Conservation (phyloP, 2,797 vertebrate species). For the Oophaga sylvatica region DNA sequence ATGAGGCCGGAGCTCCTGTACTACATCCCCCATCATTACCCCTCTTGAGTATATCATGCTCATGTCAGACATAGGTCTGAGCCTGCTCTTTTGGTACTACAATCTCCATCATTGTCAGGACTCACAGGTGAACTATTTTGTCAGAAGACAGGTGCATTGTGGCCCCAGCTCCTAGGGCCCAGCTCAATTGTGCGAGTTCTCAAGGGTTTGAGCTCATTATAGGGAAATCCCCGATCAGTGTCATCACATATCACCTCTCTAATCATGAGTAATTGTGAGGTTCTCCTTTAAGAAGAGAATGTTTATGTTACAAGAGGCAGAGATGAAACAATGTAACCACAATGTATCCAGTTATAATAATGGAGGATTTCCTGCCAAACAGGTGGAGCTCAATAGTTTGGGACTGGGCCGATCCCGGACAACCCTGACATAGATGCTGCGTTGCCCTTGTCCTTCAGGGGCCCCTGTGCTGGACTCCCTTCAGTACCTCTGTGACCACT, state of each 20-base stretch:
- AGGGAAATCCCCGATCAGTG: background rate
- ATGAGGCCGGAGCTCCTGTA: background rate
- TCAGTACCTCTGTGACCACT: background rate
- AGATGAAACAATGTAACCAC: no score
- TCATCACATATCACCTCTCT: no score
- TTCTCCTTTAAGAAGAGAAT: no score
- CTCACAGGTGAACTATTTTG: background rate
- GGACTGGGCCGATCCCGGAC: no score
- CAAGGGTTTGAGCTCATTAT: background rate
- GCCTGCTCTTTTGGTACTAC: background rate
- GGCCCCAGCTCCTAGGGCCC: background rate
- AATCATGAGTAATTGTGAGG: no score
- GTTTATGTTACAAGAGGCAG: no score
- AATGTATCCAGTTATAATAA: no score
- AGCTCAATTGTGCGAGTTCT: background rate
- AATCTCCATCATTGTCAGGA: background rate
- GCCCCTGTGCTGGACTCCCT: no score
- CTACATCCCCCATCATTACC: slow-evolving; percentile 58
- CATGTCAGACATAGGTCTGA: slow-evolving; percentile 70
- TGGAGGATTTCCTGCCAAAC: no score
- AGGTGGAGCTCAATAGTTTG: no score
- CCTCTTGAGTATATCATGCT: slow-evolving; percentile 78
- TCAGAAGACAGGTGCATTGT: background rate
- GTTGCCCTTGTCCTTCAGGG: no score
- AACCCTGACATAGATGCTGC: no score